A percentile compares a stretch with the other conserved stretches of the same genome.
Evolutionary conservation across 2,888 invertebrate genomes (phyloP).

Genomic region (Apamea sordens): DNA sequence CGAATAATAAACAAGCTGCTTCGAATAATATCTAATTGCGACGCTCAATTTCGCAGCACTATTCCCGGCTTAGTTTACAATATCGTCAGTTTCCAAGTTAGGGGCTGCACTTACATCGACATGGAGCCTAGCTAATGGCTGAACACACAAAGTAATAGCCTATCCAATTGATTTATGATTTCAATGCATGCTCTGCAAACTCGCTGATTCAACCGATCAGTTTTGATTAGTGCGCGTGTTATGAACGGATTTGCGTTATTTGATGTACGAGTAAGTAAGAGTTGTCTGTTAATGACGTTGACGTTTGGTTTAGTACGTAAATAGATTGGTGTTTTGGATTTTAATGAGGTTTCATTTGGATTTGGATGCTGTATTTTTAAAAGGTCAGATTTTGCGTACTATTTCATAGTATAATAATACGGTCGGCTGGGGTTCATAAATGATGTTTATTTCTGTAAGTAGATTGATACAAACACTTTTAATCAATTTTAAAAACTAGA

Average conservation of each 20-base stretch:
- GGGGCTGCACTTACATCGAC: constrained; percentile 68
- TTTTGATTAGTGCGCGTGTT: constrained; percentile 68
- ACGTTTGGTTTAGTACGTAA: background rate
- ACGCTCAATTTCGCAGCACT: constrained; percentile 55
- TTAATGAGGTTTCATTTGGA: constrained; percentile 11
- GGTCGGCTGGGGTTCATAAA: background rate
- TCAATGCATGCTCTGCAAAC: constrained; percentile 76
- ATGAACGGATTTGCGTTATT: constrained; percentile 44
- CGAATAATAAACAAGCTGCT: constrained; percentile 15
- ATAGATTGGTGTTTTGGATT: constrained; percentile 5
- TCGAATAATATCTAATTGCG: constrained; percentile 30
- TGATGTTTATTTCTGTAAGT: background rate
- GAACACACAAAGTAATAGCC: constrained; percentile 83
- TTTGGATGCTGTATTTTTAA: background rate
- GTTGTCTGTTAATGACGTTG: constrained; percentile 39
- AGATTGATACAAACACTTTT: background rate
- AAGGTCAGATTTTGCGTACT: too few species aligned
- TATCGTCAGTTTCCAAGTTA: constrained; percentile 62
- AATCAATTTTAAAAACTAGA: background rate
- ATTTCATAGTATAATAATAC: background rate
- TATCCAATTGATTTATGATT: constrained; percentile 85
- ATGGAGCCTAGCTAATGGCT: constrained; percentile 78
- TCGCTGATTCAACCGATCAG: constrained; percentile 71
- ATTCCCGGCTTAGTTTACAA: constrained; percentile 50
- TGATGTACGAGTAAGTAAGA: constrained; percentile 38